Conservation (phyloP, 1,140 invertebrate species). For the Drosophila tropicalis region DNA sequence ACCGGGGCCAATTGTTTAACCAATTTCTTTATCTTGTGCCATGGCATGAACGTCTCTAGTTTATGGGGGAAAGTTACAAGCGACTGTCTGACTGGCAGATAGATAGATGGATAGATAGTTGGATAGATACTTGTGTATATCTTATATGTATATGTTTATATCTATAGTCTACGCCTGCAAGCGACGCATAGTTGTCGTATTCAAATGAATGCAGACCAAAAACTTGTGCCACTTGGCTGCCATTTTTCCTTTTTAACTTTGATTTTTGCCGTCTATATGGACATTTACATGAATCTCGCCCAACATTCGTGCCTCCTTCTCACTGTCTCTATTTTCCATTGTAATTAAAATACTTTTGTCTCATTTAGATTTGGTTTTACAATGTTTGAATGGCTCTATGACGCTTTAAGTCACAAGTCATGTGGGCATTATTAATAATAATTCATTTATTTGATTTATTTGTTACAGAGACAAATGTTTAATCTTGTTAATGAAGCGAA, state of each 20-base stretch:
- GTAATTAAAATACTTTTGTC: constrained; percentile 65
- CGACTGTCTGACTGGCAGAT: constrained; percentile 49
- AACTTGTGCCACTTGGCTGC: constrained; percentile 63
- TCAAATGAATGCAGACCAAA: constrained; percentile 71
- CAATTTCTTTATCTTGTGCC: constrained; percentile 57
- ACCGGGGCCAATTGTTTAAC: constrained; percentile 55
- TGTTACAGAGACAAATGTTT: background rate
- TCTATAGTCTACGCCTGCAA: constrained; percentile 58
- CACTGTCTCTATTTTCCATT: constrained; percentile 1
- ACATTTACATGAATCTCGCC: constrained; percentile 41
- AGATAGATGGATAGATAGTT: constrained; percentile 46
- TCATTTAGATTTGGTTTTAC: constrained; percentile 34
- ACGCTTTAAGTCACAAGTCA: constrained; percentile 29
- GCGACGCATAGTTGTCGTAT: constrained; percentile 49
- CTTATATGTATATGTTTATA: background rate
- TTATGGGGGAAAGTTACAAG: constrained; percentile 78
- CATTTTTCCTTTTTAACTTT: constrained; percentile 56
- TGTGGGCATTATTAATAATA: constrained; percentile 41
- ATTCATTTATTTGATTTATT: constrained; percentile 36
- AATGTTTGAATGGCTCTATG: constrained; percentile 49
- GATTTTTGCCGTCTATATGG: constrained; percentile 58
- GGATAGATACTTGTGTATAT: background rate
- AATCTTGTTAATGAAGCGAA: constrained; percentile 1
- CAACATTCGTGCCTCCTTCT: constrained; percentile 29
- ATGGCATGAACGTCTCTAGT: constrained; percentile 45